Percentiles rank a stretch among this genome's conserved stretches.
Evolutionary conservation across 2,888 invertebrate genomes (phyloP).

Genomic region (Ecdyonurus torrentis): DNA sequence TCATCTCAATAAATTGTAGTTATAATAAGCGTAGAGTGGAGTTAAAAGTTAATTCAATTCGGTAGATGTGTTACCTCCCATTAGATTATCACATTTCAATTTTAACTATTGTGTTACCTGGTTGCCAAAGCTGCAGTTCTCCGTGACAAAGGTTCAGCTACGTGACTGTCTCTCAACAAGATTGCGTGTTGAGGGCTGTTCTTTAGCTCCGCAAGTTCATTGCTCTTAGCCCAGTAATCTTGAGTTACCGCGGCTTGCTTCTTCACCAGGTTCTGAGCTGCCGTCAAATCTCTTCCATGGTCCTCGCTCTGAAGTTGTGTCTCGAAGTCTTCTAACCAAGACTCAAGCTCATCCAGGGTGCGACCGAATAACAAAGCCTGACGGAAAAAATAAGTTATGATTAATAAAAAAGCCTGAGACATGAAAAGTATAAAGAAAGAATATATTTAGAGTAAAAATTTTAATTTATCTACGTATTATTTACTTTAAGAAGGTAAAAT

Average conservation of each 20-base stretch:
- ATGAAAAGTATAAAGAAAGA: neutral
- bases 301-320: conserved; percentile 55
- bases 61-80: too few species aligned
- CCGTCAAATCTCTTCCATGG: conserved; percentile 74
- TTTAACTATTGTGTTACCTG: too few species aligned
- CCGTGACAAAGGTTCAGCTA: neutral
- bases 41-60: too few species aligned
- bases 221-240: conserved; percentile 1
- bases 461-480: too few species aligned
- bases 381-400: too few species aligned
- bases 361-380: conserved; percentile 73
- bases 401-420: neutral
- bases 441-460: neutral
- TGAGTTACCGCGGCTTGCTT: conserved; percentile 17
- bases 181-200: conserved; percentile 40
- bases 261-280: conserved; percentile 58
- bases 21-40: too few species aligned
- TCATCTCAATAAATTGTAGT: neutral
- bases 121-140: neutral
- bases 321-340: conserved; percentile 85
- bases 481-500: too few species aligned
- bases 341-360: conserved; percentile 79
- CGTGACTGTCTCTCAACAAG: neutral
- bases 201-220: conserved; percentile 32
- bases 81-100: too few species aligned